Percentiles rank a stretch among this genome's conserved stretches.
Evolutionary conservation across 2,888 invertebrate species (phyloP).

Genomic region (Microplitis manilae): DNA sequence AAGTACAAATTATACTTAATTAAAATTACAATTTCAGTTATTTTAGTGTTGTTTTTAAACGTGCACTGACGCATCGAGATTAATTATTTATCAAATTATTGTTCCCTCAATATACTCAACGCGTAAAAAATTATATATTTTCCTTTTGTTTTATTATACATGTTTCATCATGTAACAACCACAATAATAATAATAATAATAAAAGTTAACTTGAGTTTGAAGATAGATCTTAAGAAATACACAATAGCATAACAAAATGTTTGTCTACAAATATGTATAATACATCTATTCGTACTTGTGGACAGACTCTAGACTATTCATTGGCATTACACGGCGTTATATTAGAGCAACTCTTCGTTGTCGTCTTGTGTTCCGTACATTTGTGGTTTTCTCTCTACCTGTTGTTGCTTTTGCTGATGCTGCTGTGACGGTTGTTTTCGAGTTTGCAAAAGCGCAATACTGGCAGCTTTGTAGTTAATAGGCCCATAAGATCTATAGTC

Average conservation of each 20-base stretch:
- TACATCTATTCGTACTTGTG: too few species aligned
- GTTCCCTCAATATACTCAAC: slow-evolving; percentile 64
- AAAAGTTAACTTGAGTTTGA: background rate
- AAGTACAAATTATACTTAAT: too few species aligned
- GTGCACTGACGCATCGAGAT: slow-evolving; percentile 7
- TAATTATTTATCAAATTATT: slow-evolving; percentile 50
- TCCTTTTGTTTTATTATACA: slow-evolving; percentile 14
- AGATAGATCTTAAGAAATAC: background rate
- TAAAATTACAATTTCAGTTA: too few species aligned
- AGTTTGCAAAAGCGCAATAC: slow-evolving; percentile 74
- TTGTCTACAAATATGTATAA: too few species aligned
- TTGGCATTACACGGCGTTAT: too few species aligned
- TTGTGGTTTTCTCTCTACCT: slow-evolving; percentile 64
- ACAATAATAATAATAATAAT: slow-evolving; percentile 18
- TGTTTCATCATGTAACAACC: too few species aligned
- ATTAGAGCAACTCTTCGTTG: slow-evolving; percentile 68
- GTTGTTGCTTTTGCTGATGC: slow-evolving; percentile 54
- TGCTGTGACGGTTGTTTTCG: slow-evolving; percentile 51
- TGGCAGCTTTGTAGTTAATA: slow-evolving; percentile 92
- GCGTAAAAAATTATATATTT: slow-evolving; percentile 51
- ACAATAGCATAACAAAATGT: background rate
- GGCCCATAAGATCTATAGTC: slow-evolving; percentile 93
- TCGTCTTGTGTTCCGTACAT: slow-evolving; percentile 69
- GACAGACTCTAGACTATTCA: too few species aligned
- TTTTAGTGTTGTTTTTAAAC: too few species aligned